Evolutionary conservation across 35 echinoderm and acorn worm genomes (phyloP).

Genomic region (Ophioderma brevispina): DNA sequence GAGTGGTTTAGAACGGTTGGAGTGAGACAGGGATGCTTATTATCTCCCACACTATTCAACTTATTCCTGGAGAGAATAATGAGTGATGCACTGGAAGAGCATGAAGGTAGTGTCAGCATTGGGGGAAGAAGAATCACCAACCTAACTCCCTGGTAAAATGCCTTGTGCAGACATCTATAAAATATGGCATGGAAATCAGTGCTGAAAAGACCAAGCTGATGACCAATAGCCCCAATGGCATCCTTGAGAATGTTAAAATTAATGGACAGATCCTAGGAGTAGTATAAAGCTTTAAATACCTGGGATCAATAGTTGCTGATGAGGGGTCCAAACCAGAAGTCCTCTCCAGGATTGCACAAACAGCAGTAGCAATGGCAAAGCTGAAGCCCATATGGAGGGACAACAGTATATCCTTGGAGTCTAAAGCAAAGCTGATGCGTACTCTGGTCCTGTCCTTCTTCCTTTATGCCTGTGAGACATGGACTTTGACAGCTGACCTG

Average conservation of each 20-base stretch:
- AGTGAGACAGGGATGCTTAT: conserved; percentile 41
- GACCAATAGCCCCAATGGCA: neutral
- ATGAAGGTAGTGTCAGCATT: conserved; percentile 47
- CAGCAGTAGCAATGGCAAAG: too few relatives aligned
- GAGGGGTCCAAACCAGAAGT: conserved; percentile 4
- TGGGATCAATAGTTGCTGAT: neutral
- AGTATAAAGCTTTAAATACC: conserved; percentile 10
- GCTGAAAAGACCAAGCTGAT: conserved; percentile 28
- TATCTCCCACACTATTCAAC: conserved; percentile 64
- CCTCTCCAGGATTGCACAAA: too few relatives aligned
- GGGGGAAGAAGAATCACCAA: conserved; percentile 55
- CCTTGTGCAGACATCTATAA: conserved; percentile 7
- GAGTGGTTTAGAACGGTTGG: conserved; percentile 18
- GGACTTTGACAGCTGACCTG: too few relatives aligned
- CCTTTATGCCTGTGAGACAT: too few relatives aligned
- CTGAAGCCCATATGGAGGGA: too few relatives aligned
- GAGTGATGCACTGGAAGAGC: conserved; percentile 50
- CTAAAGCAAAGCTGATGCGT: too few relatives aligned
- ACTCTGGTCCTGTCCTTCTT: too few relatives aligned
- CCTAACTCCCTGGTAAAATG: too few relatives aligned
- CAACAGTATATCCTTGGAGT: too few relatives aligned
- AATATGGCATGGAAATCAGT: conserved; percentile 23
- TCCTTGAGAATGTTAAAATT: neutral
- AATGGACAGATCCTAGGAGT: neutral
- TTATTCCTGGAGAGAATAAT: conserved; percentile 68